Conservation (phyloP, 2,113 vertebrate species). For the Heptranchias perlo region DNA sequence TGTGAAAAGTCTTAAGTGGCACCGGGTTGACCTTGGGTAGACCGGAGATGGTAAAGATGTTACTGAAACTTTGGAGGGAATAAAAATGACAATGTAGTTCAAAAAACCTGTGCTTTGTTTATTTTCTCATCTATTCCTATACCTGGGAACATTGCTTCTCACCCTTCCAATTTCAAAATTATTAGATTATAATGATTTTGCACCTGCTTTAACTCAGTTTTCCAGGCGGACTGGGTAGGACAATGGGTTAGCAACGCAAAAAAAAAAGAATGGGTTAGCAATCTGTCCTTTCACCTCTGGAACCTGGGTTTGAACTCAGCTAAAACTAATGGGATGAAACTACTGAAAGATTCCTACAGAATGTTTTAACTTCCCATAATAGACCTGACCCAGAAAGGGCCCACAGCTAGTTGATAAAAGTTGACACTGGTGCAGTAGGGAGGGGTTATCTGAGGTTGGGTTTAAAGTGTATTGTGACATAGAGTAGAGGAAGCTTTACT, state of each 20-base stretch:
- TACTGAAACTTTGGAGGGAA: background rate
- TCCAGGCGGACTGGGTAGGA: background rate
- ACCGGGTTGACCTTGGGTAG: background rate
- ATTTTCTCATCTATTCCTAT: background rate
- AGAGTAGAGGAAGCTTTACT: background rate
- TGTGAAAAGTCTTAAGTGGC: background rate
- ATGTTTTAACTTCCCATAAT: background rate
- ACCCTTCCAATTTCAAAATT: background rate
- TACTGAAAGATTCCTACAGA: background rate
- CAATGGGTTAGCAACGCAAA: background rate
- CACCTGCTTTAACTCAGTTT: background rate
- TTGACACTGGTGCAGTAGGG: background rate
- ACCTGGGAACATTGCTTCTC: background rate
- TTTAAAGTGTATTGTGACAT: background rate
- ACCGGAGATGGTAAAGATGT: background rate
- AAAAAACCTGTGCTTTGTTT: background rate
- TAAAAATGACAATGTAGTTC: background rate
- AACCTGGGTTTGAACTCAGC: background rate
- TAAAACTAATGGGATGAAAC: background rate
- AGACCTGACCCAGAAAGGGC: background rate
- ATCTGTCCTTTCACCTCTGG: background rate
- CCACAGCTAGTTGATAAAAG: background rate
- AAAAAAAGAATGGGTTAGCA: background rate
- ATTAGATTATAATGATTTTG: background rate
- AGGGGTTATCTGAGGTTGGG: background rate